Conservation (phyloP, 2,888 invertebrate species). For the Myathropa florea region DNA sequence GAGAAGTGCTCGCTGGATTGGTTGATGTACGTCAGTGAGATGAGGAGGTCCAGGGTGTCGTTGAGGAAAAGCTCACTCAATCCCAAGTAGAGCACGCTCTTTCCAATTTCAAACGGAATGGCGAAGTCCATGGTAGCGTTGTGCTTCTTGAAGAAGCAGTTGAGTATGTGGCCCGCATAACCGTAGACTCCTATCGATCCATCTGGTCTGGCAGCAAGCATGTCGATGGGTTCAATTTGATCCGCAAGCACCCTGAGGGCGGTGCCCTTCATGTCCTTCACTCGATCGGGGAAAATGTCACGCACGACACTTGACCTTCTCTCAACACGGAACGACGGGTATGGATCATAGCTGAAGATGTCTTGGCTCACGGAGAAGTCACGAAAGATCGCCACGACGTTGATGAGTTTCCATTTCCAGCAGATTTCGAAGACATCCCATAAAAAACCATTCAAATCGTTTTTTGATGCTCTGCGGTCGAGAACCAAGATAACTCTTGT, state of each 20-base stretch:
- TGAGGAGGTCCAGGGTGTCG: constrained; percentile 24
- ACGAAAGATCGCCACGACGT: background rate
- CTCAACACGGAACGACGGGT: background rate
- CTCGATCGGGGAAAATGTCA: constrained; percentile 1
- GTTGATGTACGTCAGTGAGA: constrained; percentile 19
- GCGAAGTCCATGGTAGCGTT: constrained; percentile 5
- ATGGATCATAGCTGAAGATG: constrained; percentile 2
- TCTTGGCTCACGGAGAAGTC: constrained; percentile 3
- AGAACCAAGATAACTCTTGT: background rate
- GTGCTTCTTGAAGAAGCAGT: constrained; percentile 11
- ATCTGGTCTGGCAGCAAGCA: background rate
- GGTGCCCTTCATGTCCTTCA: background rate
- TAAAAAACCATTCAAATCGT: background rate
- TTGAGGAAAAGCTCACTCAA: constrained; percentile 10
- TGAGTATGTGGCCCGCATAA: constrained; percentile 13
- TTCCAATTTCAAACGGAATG: background rate
- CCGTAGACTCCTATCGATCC: constrained; percentile 10
- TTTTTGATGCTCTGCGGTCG: background rate
- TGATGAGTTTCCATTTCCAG: constrained; percentile 22
- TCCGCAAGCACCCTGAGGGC: constrained; percentile 13
- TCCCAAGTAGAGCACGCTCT: constrained; percentile 4
- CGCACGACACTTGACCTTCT: background rate
- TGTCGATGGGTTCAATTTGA: constrained; percentile 26
- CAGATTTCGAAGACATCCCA: background rate
- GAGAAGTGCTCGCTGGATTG: background rate